These are phyloP conservation scores for Buathra laborator DNA, from an alignment of 2,888 invertebrate species.

Conservation along the genomic window DNA sequence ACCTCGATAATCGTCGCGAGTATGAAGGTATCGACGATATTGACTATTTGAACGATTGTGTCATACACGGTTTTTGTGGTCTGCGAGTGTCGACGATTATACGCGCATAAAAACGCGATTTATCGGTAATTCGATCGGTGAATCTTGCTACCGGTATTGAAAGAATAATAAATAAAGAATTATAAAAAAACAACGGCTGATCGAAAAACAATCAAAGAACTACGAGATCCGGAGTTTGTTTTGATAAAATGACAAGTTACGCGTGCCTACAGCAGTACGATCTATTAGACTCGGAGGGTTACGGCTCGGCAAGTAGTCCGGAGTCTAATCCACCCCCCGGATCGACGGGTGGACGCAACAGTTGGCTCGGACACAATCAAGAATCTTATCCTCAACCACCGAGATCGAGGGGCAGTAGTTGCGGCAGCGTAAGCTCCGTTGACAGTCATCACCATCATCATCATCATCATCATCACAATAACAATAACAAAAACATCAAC, in stretches of 20 bases:
- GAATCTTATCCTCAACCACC: constrained; percentile 81
- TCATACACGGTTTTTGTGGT: neutral
- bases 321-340: constrained; percentile 80
- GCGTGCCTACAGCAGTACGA: constrained; percentile 79
- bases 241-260: constrained; percentile 72
- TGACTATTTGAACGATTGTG: neutral
- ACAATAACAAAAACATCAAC: constrained; percentile 33
- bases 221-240: neutral
- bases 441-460: constrained; percentile 76
- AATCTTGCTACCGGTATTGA: neutral
- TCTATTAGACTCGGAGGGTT: constrained; percentile 81
- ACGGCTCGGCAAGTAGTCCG: constrained; percentile 82
- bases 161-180: neutral
- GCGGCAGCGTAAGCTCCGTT: constrained; percentile 80
- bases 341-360: constrained; percentile 66
- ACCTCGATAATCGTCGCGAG: neutral
- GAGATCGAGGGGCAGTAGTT: constrained; percentile 81
- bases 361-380: constrained; percentile 67
- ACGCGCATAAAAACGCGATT: neutral
- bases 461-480: neutral
- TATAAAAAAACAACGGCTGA: neutral
- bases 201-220: neutral
- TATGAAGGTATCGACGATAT: neutral
- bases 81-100: neutral
- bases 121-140: neutral